Evolutionary conservation across 2,113 vertebrate species (phyloP).

Genomic region (Ia io): DNA sequence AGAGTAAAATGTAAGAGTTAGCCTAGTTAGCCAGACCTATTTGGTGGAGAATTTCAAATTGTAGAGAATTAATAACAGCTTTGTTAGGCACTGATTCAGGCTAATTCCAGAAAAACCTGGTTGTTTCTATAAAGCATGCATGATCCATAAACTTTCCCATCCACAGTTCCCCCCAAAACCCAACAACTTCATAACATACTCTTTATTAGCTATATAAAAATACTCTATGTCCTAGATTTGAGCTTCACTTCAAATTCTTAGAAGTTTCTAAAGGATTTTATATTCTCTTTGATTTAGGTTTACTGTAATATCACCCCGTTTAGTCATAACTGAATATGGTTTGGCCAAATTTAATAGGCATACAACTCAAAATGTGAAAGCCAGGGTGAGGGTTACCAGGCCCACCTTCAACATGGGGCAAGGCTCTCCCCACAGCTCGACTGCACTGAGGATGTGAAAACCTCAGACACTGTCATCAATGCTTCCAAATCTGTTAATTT

Average conservation of each 20-base stretch:
- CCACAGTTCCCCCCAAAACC: background rate
- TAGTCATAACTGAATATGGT: background rate
- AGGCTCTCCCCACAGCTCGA: background rate
- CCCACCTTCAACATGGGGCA: background rate
- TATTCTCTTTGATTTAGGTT: conserved; percentile 68
- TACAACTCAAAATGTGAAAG: background rate
- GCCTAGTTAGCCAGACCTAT: background rate
- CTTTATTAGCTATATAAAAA: conserved; percentile 80
- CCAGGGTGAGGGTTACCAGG: background rate
- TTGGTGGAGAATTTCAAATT: background rate
- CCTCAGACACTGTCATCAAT: background rate
- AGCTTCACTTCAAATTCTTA: conserved; percentile 60
- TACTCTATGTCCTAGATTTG: conserved; percentile 72
- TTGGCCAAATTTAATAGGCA: conserved; percentile 30
- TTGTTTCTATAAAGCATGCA: conserved; percentile 53
- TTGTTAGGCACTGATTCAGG: conserved; percentile 75
- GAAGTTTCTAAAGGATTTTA: conserved; percentile 63
- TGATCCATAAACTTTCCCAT: background rate
- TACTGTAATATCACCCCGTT: conserved; percentile 48
- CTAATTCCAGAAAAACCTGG: conserved; percentile 58
- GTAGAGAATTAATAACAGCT: conserved; percentile 30
- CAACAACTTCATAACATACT: conserved; percentile 31
- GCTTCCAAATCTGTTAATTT: background rate
- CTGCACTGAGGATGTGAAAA: rapidly evolving
- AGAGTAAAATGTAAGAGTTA: background rate